Evolutionary conservation across 2,113 vertebrate genomes (phyloP), one percentile per base, ranked within the genome.

Genomic region (Coryphaenoides rupestris): DNA sequence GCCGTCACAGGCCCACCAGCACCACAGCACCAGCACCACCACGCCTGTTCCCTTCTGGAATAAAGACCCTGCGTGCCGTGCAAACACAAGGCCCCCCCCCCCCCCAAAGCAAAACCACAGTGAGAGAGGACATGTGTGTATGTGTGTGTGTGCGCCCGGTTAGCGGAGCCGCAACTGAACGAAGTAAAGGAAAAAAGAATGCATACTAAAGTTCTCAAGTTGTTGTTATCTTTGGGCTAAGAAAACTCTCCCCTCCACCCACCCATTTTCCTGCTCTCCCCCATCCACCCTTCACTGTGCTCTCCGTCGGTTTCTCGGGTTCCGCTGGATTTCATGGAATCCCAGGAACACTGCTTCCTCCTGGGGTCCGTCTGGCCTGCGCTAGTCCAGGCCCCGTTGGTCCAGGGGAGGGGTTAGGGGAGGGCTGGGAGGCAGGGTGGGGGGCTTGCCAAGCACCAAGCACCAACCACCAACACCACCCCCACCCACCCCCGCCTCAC

Each of bases 271-370:
- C 23, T 0, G 46, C 46, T 3, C 60, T 3, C 54, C 2, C 1
- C 14, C 21, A 4, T 21, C 56, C 54, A 45, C 33, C 28, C 68
- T 74, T 72, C 61, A 14, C 0, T 55, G 22, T 28, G 28, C 49
- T 71, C 73, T 55, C 63, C 46, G 9, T 50, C 70, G 46, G 65
- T 72, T 61, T 69, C 65, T 62, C 21, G 55, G 73, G 78, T 81
- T 86, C 71, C 70, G 73, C 61, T 33, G 21, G 19, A 2, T 80
- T 88, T 86, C 74, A 73, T 76, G 58, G 80, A 86, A 87, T 73
- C 68, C 66, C 72, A 70, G 69, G 80, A 84, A 69, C 70, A 19
- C 61, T 53, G 76, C 68, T 86, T 86, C 77, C 79, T 84, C 73
- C 19, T 62, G 61, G 64, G 47, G 71, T 70, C 78, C 69, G 72